Evolutionary conservation across 1,140 invertebrate genomes (phyloP).

Genomic region (Chelonus insularis): DNA sequence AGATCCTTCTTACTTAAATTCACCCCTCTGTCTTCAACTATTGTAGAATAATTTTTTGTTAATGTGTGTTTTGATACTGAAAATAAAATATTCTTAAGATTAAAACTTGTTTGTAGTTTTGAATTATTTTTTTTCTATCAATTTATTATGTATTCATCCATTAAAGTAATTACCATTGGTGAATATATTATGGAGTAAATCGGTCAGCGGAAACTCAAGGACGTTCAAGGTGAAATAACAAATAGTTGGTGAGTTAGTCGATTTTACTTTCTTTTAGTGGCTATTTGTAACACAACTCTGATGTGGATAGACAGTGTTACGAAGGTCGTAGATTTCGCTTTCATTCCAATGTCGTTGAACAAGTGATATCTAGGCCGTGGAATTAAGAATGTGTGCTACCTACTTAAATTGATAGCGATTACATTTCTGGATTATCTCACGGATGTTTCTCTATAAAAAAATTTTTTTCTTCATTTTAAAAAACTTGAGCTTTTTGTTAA

Average conservation of each 20-base stretch:
- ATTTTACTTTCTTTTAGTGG: background rate
- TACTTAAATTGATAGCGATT: background rate
- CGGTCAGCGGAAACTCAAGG: background rate
- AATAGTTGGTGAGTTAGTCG: background rate
- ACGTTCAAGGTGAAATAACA: background rate
- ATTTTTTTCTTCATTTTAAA: too few species aligned
- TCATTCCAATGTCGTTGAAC: conserved; percentile 6
- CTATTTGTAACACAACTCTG: background rate
- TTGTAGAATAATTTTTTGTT: too few species aligned
- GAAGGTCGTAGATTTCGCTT: conserved; percentile 16
- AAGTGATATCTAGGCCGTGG: conserved; percentile 28
- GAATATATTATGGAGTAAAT: background rate
- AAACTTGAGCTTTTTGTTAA: too few species aligned
- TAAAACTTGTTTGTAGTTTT: too few species aligned
- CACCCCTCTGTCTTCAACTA: too few species aligned
- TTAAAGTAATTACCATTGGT: background rate
- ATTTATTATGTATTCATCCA: background rate
- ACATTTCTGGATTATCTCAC: background rate
- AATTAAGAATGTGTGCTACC: background rate
- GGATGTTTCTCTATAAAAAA: too few species aligned
- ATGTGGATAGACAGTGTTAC: too few species aligned
- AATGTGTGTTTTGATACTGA: too few species aligned
- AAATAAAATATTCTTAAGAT: too few species aligned
- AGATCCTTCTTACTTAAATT: too few species aligned
- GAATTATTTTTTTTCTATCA: too few species aligned